Conservation (phyloP, 2,888 invertebrate species). For the Dichetophora obliterata region DNA sequence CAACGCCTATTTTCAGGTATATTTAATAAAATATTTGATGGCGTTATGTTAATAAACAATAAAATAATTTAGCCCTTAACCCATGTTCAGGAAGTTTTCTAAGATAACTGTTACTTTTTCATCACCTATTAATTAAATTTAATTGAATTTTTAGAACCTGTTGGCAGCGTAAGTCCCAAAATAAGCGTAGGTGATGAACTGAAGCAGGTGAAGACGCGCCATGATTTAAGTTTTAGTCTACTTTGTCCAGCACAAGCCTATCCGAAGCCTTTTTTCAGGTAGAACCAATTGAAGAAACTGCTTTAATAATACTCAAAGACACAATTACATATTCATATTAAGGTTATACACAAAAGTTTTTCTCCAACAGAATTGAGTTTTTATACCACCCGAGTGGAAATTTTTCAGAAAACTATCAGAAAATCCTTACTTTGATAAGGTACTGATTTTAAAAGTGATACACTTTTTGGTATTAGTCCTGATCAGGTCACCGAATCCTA, state of each 20-base stretch:
- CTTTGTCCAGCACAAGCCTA: slow-evolving; percentile 82
- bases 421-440: too few relatives aligned
- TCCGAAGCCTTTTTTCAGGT: slow-evolving; percentile 75
- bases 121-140: not conserved
- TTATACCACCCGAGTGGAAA: too few relatives aligned
- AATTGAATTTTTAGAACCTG: slow-evolving; percentile 69
- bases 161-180: slow-evolving; percentile 75
- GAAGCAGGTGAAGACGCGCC: slow-evolving; percentile 55
- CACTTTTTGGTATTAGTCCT: too few relatives aligned
- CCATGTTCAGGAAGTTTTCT: slow-evolving; percentile 11
- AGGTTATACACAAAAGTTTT: too few relatives aligned
- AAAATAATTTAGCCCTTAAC: not conserved
- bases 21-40: slow-evolving; percentile 50
- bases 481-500: too few relatives aligned
- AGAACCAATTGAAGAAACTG: too few relatives aligned
- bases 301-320: too few relatives aligned
- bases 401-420: too few relatives aligned
- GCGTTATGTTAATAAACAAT: not conserved
- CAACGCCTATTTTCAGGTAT: slow-evolving; percentile 81
- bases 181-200: slow-evolving; percentile 71
- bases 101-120: not conserved
- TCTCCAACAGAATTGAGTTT: too few relatives aligned
- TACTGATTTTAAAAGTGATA: too few relatives aligned
- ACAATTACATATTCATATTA: too few relatives aligned
- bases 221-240: slow-evolving; percentile 72